Base-by-base conservation (phyloP, 1,140 invertebrate species). In the Drosophila nasuta region DNA sequence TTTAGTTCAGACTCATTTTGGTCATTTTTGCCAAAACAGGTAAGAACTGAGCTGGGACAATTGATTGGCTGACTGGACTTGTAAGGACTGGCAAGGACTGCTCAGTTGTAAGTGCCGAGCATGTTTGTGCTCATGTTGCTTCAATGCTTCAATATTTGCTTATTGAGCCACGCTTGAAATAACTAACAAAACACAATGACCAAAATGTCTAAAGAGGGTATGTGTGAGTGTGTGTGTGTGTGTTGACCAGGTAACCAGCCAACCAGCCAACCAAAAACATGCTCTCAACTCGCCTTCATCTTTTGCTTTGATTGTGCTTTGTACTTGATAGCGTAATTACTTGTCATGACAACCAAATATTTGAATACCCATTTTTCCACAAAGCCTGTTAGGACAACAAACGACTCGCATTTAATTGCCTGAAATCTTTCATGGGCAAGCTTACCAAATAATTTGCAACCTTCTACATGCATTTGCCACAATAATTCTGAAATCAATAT, bases 291-390 rank as follows among this genome's bases (percentile, higher is more conserved):
- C 20, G 6, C 28, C 46, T 38, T 52, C 35, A 13, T 11, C 25
- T 5, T 41, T 13, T 15, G 7, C 52, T 28, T 38, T 51, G 71
- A 17, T 58, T 57, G 46, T 10, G 20, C 30, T 28, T 62, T 68
- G 51, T 75, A 41, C 43, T 73, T 51, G 49, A 58, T 11, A 54
- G 38, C 59, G 63, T 73, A 82, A 82, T 83, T 82, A 83, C 82
- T 78, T 81, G 59, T 58, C 82, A 62, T 78, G 82, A 66, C 82
- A 81, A 75, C 75, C 82, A 86, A 85, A 85, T 81, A 85, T 85
- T 85, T 85, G 75, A 75, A 75, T 78, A 69, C 33, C 49, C 67
- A 80, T 81, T 82, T 41, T 82, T 56, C 58, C 45, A 57, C 28
- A 64, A 52, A 57, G 10, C 2, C n/a, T 15, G 11, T 35, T 25